These are phyloP conservation scores for Caenorhabditis zanzibari DNA, from an alignment of 2,888 invertebrate genomes.

Conservation along the genomic window DNA sequence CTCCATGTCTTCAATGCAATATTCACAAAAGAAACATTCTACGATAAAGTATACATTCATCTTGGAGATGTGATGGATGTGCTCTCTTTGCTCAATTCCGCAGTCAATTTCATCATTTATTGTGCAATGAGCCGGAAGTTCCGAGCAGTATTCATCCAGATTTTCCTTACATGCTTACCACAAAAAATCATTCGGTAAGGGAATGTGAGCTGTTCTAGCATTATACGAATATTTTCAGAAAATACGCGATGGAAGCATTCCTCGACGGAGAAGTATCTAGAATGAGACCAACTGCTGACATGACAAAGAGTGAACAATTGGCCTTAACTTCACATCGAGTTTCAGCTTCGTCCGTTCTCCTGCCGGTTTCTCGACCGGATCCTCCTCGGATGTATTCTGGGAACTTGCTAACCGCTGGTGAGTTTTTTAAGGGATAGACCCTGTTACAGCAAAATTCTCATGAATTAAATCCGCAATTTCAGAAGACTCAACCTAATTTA, in stretches of 20 bases:
- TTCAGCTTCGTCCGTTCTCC: conserved; percentile 68
- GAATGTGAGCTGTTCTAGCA: not conserved
- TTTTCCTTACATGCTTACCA: conserved; percentile 76
- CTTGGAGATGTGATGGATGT: conserved; percentile 82
- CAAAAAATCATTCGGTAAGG: conserved; percentile 67
- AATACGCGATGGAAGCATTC: conserved; percentile 68
- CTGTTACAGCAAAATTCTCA: not conserved
- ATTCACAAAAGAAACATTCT: conserved; percentile 81
- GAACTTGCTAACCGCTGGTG: conserved; percentile 69
- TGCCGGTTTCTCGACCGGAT: conserved; percentile 58
- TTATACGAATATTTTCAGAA: conserved; percentile 48
- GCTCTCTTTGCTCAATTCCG: conserved; percentile 81
- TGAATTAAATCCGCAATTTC: conserved; percentile 25
- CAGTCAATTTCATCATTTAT: conserved; percentile 83
- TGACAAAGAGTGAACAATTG: conserved; percentile 76
- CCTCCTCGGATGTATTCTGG: conserved; percentile 66
- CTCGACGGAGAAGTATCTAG: conserved; percentile 67
- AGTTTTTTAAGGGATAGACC: not conserved
- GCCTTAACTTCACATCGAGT: conserved; percentile 72
- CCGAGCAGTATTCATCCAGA: conserved; percentile 81
- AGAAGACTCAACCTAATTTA: conserved; percentile 50
- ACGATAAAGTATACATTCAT: conserved; percentile 77
- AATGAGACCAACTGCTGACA: conserved; percentile 68
- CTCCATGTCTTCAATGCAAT: conserved; percentile 81
- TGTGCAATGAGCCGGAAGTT: conserved; percentile 83